These are phyloP conservation scores for Cheilosia pagana DNA, from an alignment of 2,888 invertebrate species.

Conservation along the genomic window DNA sequence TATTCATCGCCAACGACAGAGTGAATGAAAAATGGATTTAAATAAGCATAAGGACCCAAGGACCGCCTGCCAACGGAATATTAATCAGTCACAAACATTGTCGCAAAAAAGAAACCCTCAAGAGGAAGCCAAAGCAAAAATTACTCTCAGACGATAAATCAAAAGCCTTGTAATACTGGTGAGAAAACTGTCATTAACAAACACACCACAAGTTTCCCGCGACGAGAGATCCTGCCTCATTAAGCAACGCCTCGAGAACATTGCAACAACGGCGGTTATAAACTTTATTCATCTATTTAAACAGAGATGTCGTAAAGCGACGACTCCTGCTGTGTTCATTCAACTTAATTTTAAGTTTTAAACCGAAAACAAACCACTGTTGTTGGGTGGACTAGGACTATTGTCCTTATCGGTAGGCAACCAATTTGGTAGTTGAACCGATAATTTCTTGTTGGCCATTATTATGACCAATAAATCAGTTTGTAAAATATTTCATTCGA, in stretches of 20 bases:
- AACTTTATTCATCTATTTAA: conserved; percentile 50
- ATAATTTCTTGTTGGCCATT: not conserved
- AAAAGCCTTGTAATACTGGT: conserved; percentile 14
- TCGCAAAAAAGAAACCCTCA: not conserved
- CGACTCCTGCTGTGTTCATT: conserved; percentile 20
- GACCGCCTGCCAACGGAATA: conserved; percentile 5
- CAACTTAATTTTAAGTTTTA: conserved; percentile 15
- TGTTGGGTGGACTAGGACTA: too few species aligned
- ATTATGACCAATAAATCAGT: conserved; percentile 34
- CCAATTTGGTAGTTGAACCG: not conserved
- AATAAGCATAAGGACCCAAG: not conserved
- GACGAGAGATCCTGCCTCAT: not conserved
- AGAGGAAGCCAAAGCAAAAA: conserved; percentile 5
- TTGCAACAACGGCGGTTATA: conserved; percentile 3
- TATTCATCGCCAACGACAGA: not conserved
- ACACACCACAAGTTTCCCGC: not conserved
- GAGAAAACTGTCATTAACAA: conserved; percentile 27
- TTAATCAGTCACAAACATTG: not conserved
- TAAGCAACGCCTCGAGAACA: not conserved
- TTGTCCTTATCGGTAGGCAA: conserved; percentile 36
- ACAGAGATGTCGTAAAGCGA: conserved; percentile 17
- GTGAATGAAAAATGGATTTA: not conserved
- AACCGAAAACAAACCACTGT: not conserved
- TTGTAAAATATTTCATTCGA: conserved; percentile 27
- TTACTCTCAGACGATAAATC: conserved; percentile 24